Conservation (phyloP, 2,888 invertebrate species). For the Brachyopa scutellaris region DNA sequence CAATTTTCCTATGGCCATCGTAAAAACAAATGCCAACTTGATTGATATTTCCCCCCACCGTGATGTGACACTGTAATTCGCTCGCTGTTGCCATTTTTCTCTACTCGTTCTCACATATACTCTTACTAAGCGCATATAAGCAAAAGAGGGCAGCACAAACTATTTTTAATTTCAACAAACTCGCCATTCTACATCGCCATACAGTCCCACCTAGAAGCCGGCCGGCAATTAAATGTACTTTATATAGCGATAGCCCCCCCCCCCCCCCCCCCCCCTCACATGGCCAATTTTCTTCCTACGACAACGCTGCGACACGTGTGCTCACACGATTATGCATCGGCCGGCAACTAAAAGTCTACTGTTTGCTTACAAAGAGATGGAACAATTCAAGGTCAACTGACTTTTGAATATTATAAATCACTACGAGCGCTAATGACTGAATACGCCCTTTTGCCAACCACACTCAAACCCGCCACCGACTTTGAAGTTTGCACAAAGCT, state of each 20-base stretch:
- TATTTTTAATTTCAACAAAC: conserved; percentile 53
- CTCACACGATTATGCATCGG: conserved; percentile 7
- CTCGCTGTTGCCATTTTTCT: conserved; percentile 5
- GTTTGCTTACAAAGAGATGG: conserved; percentile 37
- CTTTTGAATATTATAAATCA: conserved; percentile 38
- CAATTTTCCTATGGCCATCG: conserved; percentile 35
- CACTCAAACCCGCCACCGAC: neutral
- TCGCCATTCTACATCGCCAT: conserved; percentile 23
- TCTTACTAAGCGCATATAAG: conserved; percentile 33
- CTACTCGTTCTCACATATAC: neutral
- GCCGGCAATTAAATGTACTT: conserved; percentile 67
- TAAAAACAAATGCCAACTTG: conserved; percentile 45
- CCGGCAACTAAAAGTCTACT: conserved; percentile 62
- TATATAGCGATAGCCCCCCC: conserved; percentile 11
- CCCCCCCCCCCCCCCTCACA: neutral
- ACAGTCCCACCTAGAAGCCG: conserved; percentile 51
- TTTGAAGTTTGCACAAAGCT: too few species aligned
- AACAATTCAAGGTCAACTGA: conserved; percentile 58
- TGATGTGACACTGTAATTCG: conserved; percentile 45
- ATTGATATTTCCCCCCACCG: conserved; percentile 22
- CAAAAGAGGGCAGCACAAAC: conserved; percentile 21
- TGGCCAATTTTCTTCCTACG: neutral
- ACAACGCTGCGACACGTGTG: conserved; percentile 37
- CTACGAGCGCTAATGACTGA: neutral
- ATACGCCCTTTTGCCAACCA: conserved; percentile 32